phyloP scores from a whole-genome alignment of 2,888 invertebrate genomes.

The Meteorus colon region DNA sequence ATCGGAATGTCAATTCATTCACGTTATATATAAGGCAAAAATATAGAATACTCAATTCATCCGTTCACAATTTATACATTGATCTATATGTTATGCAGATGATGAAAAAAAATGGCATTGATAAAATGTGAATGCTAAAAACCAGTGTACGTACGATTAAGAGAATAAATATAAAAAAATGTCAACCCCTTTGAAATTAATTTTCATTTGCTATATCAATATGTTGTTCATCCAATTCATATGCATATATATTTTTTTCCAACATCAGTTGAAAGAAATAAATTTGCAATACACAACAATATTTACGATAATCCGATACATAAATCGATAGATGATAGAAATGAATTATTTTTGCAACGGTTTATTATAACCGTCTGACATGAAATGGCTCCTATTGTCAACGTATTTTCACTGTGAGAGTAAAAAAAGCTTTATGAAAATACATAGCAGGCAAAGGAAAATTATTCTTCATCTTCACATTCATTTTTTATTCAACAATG shows the following conservation, averaged over 20 bases:
- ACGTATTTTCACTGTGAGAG: no score
- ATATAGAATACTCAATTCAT: conserved; percentile 24
- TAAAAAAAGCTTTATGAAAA: no score
- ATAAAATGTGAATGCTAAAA: background rate
- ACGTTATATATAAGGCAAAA: conserved; percentile 22
- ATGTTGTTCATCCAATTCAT: background rate
- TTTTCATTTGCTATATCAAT: background rate
- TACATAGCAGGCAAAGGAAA: no score
- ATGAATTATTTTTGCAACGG: background rate
- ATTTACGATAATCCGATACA: background rate
- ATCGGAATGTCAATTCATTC: conserved; percentile 55
- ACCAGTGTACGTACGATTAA: no score
- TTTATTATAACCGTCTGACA: background rate
- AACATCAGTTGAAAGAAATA: background rate
- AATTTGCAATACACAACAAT: background rate
- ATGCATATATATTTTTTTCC: background rate
- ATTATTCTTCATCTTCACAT: background rate
- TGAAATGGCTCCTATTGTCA: background rate
- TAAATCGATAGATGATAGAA: background rate
- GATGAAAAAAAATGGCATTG: background rate
- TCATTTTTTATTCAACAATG: background rate
- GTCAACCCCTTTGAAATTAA: no score
- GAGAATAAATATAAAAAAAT: no score
- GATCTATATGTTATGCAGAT: background rate
- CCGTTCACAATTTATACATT: background rate